phyloP scores from a whole-genome alignment of 1,140 invertebrate genomes.

The Lanistes nyassanus region DNA sequence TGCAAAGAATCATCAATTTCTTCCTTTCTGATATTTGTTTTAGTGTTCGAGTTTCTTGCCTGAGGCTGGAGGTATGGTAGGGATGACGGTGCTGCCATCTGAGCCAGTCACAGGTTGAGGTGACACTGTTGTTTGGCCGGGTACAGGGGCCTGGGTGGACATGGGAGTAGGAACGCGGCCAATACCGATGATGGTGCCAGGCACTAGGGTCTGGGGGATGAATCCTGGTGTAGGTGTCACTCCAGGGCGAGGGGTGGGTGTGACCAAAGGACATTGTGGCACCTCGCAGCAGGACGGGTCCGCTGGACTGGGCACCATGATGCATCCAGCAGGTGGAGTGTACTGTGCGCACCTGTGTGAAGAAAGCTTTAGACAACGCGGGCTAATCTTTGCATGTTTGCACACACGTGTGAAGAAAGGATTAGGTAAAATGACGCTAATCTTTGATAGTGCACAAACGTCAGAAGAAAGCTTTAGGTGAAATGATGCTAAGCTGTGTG shows the following conservation, averaged over 20 bases:
- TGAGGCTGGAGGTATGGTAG: not conserved
- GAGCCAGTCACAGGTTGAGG: not conserved
- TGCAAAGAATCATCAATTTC: too few relatives aligned
- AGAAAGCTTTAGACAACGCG: not conserved
- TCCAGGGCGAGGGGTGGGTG: slow-evolving; percentile 17
- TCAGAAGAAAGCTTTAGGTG: too few relatives aligned
- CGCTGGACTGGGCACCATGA: slow-evolving; percentile 37
- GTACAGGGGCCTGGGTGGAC: slow-evolving; percentile 20
- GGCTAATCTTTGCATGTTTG: too few relatives aligned
- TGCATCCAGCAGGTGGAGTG: slow-evolving; percentile 32
- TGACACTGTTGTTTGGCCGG: slow-evolving; percentile 11
- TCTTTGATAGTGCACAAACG: too few relatives aligned
- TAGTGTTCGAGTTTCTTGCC: not conserved
- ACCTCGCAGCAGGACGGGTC: slow-evolving; percentile 53
- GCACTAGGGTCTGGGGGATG: not conserved
- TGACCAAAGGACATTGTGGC: slow-evolving; percentile 40
- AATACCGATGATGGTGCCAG: slow-evolving; percentile 13
- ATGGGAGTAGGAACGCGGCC: slow-evolving; percentile 28
- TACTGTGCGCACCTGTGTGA: slow-evolving; percentile 41
- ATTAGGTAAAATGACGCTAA: too few relatives aligned
- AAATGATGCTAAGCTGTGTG: too few relatives aligned
- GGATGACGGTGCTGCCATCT: slow-evolving; percentile 5
- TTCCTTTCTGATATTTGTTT: too few relatives aligned
- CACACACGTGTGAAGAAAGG: too few relatives aligned
- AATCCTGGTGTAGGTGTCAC: slow-evolving; percentile 21